phyloP scores from a whole-genome alignment of 2,888 invertebrate species.

The Andrena camellia region DNA sequence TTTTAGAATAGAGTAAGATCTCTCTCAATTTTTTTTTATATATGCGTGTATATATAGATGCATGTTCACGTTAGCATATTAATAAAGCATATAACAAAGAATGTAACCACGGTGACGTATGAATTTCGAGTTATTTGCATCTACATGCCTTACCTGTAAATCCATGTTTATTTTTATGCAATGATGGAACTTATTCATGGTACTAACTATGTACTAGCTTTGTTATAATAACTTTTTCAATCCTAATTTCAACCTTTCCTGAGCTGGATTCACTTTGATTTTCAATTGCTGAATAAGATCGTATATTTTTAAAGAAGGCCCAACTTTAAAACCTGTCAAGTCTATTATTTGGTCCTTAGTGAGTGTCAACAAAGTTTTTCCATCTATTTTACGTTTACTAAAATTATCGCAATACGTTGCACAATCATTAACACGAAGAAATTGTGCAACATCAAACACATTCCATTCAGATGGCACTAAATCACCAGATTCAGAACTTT shows the following conservation, averaged over 20 bases:
- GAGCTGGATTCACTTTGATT: conserved; percentile 92
- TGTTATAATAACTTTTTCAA: conserved; percentile 89
- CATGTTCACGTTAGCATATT: conserved; percentile 39
- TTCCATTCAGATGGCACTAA: conserved; percentile 91
- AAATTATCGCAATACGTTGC: conserved; percentile 88
- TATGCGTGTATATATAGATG: conserved; percentile 6
- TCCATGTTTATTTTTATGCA: conserved; percentile 78
- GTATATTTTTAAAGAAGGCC: conserved; percentile 96
- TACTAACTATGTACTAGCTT: conserved; percentile 73
- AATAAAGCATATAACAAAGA: conserved; percentile 63
- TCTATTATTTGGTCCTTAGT: conserved; percentile 96
- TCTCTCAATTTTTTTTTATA: conserved; percentile 6
- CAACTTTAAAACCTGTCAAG: conserved; percentile 96
- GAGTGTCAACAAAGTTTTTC: conserved; percentile 91
- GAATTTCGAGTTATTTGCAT: conserved; percentile 68
- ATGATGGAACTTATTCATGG: conserved; percentile 71
- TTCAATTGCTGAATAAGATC: conserved; percentile 97
- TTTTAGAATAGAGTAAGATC: conserved; percentile 24
- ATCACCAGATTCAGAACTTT: conserved; percentile 86
- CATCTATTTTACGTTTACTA: conserved; percentile 90
- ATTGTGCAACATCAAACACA: conserved; percentile 94
- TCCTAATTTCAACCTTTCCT: conserved; percentile 89
- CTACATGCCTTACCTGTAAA: conserved; percentile 79
- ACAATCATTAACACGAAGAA: conserved; percentile 94
- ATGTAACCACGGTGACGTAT: conserved; percentile 55